Evolutionary conservation across 2,113 vertebrate genomes (phyloP), one percentile per base, ranked within the genome.

Genomic region (Cnemophilus loriae): DNA sequence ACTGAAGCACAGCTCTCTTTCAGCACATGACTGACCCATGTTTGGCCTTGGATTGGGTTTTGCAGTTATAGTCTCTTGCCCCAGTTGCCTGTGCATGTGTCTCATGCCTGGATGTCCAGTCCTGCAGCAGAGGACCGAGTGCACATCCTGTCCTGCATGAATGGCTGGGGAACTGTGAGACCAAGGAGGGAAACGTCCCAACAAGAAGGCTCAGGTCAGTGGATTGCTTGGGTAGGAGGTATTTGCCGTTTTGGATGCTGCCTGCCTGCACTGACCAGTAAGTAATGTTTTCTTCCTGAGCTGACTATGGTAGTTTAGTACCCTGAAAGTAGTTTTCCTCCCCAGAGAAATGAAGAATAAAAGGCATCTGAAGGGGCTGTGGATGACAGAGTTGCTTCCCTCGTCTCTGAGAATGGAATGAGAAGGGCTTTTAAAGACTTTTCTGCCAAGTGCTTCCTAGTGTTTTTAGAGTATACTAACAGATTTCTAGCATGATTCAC

Each of bases 71-170:
- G 53, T 55, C 57, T 65, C 33, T 39, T 64, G 41, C 37, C 37
- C 23, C 9, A 18, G 27, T 33, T 39, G 30, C 52, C 63, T 3
- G 0, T 57, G 55, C 10, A 4, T 5, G 9, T 44, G 39, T 57
- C 71, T 60, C 1, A 0, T 61, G 46, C 71, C 59, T 61, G 39
- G 30, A 16, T 68, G 78, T 46, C 42, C 50, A 56, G 35, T 49
- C 63, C 67, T 73, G 21, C 57, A 55, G 22, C n/a, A 60, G 37
- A 32, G 16, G 50, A 37, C 42, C 0, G 0, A 78, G 20, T 4
- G 9, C 12, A 32, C 28, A 35, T 22, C 42, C 50, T 32, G 21
- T n/a, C 37, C n/a, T 41, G 33, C 1, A 0, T 0, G 2, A 39
- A 37, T n/a, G 47, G 24, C 6, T 2, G 32, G 18, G 21, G 37